These are phyloP conservation scores for Drosophila neotestacea DNA, from an alignment of 2,888 invertebrate genomes.

Conservation along the genomic window DNA sequence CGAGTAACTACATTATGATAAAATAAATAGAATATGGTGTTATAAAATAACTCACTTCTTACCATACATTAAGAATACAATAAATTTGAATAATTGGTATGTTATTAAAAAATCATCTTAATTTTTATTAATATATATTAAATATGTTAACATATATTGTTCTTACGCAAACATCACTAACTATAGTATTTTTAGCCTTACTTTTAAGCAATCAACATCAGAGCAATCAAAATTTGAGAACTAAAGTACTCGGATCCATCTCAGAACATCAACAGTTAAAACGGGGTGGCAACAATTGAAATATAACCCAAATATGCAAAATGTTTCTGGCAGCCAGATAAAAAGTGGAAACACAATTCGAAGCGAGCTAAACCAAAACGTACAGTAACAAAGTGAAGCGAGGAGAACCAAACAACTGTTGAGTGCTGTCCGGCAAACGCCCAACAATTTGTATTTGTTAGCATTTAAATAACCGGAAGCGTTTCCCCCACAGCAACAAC, in stretches of 20 bases:
- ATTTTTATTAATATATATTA: too few species aligned
- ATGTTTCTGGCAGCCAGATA: conserved; percentile 45
- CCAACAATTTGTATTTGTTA: conserved; percentile 77
- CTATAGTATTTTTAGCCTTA: neutral
- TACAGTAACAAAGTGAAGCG: conserved; percentile 12
- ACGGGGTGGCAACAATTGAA: conserved; percentile 46
- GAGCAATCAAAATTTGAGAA: neutral
- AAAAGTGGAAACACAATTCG: conserved; percentile 42
- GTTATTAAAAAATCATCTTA: too few species aligned
- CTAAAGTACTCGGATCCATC: neutral
- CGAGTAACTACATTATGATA: too few species aligned
- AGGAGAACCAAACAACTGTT: conserved; percentile 71
- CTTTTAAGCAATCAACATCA: neutral
- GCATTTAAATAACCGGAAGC: conserved; percentile 80
- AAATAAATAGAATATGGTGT: too few species aligned
- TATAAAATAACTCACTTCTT: too few species aligned
- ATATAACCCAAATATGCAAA: conserved; percentile 61
- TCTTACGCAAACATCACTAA: too few species aligned
- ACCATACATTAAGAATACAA: too few species aligned
- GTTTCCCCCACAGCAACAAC: conserved; percentile 30
- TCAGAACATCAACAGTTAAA: neutral
- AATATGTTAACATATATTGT: too few species aligned
- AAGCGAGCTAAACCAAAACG: conserved; percentile 13
- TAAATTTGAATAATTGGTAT: too few species aligned
- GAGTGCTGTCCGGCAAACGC: conserved; percentile 68